Evolutionary conservation across 2,113 vertebrate genomes (phyloP).

Genomic region (Columba janthina): DNA sequence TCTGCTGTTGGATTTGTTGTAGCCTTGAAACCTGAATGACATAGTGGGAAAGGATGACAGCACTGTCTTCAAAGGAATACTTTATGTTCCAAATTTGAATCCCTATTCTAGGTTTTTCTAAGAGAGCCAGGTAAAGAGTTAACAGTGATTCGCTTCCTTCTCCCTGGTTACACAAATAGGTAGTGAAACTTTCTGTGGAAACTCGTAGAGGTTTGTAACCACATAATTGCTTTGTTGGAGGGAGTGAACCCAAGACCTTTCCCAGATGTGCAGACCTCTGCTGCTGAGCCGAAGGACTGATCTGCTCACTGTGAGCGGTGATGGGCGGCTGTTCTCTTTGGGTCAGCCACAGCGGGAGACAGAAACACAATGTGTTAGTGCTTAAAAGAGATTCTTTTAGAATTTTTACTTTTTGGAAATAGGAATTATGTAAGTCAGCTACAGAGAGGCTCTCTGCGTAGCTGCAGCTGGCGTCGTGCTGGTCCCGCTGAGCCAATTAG

Average conservation of each 20-base stretch:
- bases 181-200: background rate
- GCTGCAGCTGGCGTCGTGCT: background rate
- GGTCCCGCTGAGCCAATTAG: conserved; percentile 30
- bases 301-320: accelerated
- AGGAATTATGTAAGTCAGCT: background rate
- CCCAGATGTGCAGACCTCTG: background rate
- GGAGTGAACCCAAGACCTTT: background rate
- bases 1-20: background rate
- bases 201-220: background rate
- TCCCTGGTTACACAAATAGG: background rate
- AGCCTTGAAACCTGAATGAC: background rate
- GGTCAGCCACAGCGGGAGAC: background rate
- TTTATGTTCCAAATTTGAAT: background rate
- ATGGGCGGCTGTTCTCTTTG: background rate
- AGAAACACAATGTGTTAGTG: background rate
- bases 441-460: background rate
- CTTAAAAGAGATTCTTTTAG: background rate
- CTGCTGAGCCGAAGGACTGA: background rate
- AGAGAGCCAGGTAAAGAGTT: background rate
- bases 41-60: background rate
- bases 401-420: background rate
- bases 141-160: background rate
- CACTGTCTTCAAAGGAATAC: background rate
- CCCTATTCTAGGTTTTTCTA: background rate
- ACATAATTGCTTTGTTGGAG: background rate